A percentile compares a stretch with the other conserved stretches of the same genome.
Conservation (phyloP, 2,888 invertebrate genomes). For the Megastigmus dorsalis region DNA sequence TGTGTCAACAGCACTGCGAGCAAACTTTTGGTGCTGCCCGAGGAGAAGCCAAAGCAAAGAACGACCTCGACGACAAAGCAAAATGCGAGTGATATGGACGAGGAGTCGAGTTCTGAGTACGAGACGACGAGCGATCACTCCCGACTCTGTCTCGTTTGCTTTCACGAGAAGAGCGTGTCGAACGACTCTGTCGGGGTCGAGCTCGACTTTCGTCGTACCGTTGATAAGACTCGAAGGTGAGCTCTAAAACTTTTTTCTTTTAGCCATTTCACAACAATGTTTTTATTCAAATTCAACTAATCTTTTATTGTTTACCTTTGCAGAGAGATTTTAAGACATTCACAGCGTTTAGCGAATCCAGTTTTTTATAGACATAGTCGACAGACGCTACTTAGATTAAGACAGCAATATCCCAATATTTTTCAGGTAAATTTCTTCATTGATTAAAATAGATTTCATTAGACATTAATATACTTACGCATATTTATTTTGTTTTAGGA, state of each 20-base stretch:
- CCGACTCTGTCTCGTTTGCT: conserved; percentile 68
- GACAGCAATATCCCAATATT: conserved; percentile 83
- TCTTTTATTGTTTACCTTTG: conserved; percentile 41
- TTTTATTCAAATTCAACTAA: conserved; percentile 7
- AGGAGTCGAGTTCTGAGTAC: conserved; percentile 66
- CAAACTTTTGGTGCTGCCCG: conserved; percentile 35
- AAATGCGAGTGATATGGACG: conserved; percentile 61
- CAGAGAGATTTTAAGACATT: conserved; percentile 80
- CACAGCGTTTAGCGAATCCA: conserved; percentile 86
- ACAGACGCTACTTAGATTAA: conserved; percentile 84
- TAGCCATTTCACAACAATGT: background rate
- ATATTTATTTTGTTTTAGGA: conserved; percentile 77
- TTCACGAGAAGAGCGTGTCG: conserved; percentile 58
- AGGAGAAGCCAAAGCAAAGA: conserved; percentile 53
- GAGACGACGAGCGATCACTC: conserved; percentile 64
- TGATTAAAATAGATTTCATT: background rate
- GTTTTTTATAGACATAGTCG: conserved; percentile 88
- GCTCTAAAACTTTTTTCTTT: conserved; percentile 9
- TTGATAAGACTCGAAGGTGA: conserved; percentile 66
- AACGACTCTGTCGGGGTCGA: conserved; percentile 55
- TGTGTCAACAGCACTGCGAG: conserved; percentile 8
- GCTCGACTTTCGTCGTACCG: conserved; percentile 57
- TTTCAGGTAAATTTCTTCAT: conserved; percentile 75
- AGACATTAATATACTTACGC: background rate
- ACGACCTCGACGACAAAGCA: conserved; percentile 14